Percentiles rank a stretch among this genome's conserved stretches.
Evolutionary conservation across 2,113 vertebrate genomes (phyloP).

Genomic region (Addax nasomaculatus): DNA sequence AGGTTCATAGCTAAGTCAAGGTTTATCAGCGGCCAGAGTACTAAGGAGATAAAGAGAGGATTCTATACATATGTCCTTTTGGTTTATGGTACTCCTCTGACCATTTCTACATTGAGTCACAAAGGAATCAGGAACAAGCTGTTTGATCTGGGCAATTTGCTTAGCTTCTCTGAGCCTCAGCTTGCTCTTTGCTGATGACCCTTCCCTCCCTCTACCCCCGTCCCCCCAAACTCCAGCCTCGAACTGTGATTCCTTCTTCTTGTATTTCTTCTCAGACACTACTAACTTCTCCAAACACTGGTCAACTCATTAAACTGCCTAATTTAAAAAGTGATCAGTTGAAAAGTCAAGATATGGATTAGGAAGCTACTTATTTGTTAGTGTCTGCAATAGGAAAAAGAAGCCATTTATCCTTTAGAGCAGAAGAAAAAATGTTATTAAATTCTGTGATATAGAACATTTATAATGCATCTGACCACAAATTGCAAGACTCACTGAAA

Average conservation of each 20-base stretch:
- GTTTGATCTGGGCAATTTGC: background rate
- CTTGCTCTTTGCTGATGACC: background rate
- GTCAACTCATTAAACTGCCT: background rate
- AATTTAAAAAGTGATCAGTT: background rate
- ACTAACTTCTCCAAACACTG: background rate
- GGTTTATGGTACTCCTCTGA: background rate
- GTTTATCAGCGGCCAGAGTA: background rate
- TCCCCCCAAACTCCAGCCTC: background rate
- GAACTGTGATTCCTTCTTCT: background rate
- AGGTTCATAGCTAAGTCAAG: background rate
- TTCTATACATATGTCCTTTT: background rate
- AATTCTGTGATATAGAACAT: background rate
- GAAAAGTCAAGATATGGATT: background rate
- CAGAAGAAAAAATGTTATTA: background rate
- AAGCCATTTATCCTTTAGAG: background rate
- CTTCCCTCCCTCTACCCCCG: too few relatives aligned
- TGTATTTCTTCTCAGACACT: background rate
- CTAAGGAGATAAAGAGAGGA: background rate
- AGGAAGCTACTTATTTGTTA: background rate
- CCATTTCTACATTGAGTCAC: background rate
- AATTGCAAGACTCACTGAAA: slow-evolving; percentile 14
- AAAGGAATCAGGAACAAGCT: background rate
- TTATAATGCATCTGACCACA: background rate
- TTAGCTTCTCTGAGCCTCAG: background rate
- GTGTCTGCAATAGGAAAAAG: background rate